Percentiles rank a stretch among this genome's conserved stretches.
Conservation (phyloP, 2,797 vertebrate genomes). For the Agapornis canus region DNA sequence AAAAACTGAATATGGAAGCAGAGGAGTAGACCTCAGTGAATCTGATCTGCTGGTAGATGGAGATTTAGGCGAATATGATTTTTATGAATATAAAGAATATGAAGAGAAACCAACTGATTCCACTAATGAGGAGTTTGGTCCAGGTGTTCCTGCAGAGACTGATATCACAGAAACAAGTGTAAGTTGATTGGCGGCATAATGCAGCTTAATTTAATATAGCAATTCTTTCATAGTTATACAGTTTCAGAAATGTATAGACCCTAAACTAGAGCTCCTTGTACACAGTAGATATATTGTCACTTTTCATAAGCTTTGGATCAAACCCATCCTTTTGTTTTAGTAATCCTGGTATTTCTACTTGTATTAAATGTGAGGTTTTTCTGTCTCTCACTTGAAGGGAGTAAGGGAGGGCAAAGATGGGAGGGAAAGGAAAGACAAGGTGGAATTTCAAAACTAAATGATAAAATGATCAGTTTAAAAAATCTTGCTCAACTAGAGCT, state of each 20-base stretch:
- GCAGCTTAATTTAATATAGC: background rate
- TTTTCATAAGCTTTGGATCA: background rate
- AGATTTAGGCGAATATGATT: constrained; percentile 92
- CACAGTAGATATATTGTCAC: background rate
- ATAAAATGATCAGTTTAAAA: background rate
- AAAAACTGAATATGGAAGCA: constrained; percentile 85
- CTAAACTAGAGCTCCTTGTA: background rate
- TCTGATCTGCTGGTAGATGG: constrained; percentile 83
- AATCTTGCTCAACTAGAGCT: background rate
- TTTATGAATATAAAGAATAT: constrained; percentile 89
- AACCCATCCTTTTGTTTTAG: background rate
- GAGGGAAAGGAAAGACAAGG: background rate
- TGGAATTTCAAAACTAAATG: background rate
- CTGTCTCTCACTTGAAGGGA: background rate
- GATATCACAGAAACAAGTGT: constrained; percentile 90
- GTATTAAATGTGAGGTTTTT: background rate
- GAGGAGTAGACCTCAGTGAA: constrained; percentile 80
- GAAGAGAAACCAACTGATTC: constrained; percentile 82
- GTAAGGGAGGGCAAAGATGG: background rate
- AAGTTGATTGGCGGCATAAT: constrained; percentile 80
- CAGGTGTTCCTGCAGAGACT: constrained; percentile 93
- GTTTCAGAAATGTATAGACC: background rate
- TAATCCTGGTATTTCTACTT: background rate
- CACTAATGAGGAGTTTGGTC: constrained; percentile 90
- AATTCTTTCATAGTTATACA: background rate